Percentiles rank a stretch among this genome's conserved stretches.
Evolutionary conservation across 2,113 vertebrate species (phyloP).

Genomic region (Hemicordylus capensis): DNA sequence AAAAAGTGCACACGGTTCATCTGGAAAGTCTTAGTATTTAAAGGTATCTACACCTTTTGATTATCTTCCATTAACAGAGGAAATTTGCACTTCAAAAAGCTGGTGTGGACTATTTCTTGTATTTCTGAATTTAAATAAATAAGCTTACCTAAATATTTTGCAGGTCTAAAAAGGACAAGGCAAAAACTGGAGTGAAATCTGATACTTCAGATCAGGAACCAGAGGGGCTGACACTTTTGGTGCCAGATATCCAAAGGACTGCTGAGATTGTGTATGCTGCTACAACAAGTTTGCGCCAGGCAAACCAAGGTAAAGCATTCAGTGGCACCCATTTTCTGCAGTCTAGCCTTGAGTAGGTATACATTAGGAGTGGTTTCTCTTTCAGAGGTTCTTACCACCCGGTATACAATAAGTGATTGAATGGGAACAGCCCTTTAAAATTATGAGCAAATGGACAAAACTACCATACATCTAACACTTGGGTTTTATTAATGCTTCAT

Average conservation of each 20-base stretch:
- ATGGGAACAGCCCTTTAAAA: not conserved
- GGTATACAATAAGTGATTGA: not conserved
- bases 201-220: slow-evolving; percentile 95
- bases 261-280: slow-evolving; percentile 94
- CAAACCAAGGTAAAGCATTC: slow-evolving; percentile 87
- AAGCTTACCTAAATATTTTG: slow-evolving; percentile 8
- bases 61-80: not conserved
- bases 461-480: not conserved
- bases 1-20: not conserved
- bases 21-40: not conserved
- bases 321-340: not conserved
- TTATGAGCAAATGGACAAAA: not conserved
- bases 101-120: not conserved
- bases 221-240: slow-evolving; percentile 93
- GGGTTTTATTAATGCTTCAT: not conserved
- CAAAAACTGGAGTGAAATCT: slow-evolving; percentile 91
- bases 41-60: not conserved
- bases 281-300: slow-evolving; percentile 92
- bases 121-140: not conserved
- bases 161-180: slow-evolving; percentile 98
- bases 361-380: rapidly evolving
- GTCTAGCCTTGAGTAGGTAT: not conserved
- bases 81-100: not conserved
- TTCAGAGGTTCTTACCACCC: not conserved
- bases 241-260: slow-evolving; percentile 97